These are phyloP conservation scores for Drosophila prostipennis DNA, from an alignment of 2,888 invertebrate species.

Conservation along the genomic window DNA sequence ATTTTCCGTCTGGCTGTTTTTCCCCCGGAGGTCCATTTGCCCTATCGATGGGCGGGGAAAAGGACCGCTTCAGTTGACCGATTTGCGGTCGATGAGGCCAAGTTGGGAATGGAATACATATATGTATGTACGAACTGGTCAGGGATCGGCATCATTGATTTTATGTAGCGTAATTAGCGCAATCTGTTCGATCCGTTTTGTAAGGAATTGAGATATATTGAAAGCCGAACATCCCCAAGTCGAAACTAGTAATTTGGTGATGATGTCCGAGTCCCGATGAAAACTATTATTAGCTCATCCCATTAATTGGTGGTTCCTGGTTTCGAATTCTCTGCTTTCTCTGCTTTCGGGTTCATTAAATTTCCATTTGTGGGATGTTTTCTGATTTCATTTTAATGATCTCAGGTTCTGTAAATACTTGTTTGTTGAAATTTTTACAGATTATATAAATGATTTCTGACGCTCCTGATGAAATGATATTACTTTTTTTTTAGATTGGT, in stretches of 20 bases:
- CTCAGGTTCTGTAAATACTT: not conserved
- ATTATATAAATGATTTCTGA: not conserved
- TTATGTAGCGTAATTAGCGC: slow-evolving; percentile 46
- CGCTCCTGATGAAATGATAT: too few species aligned
- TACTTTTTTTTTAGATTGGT: too few species aligned
- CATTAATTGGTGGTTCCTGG: not conserved
- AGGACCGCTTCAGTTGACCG: slow-evolving; percentile 58
- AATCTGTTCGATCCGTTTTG: slow-evolving; percentile 31
- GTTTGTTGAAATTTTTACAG: not conserved
- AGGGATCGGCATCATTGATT: slow-evolving; percentile 46
- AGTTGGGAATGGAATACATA: slow-evolving; percentile 2
- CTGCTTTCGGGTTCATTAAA: too few species aligned
- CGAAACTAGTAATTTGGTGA: not conserved
- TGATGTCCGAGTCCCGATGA: not conserved
- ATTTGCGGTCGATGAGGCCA: slow-evolving; percentile 57
- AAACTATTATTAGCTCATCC: slow-evolving; percentile 14
- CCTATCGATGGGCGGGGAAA: slow-evolving; percentile 25
- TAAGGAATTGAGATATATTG: not conserved
- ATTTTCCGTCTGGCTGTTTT: slow-evolving; percentile 6
- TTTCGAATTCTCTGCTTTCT: not conserved
- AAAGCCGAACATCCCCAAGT: slow-evolving; percentile 7
- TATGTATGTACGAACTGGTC: not conserved
- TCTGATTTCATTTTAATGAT: not conserved
- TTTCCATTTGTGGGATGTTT: not conserved
- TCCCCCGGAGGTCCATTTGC: slow-evolving; percentile 55